A percentile compares a stretch with the other conserved stretches of the same genome.
These are phyloP conservation scores for Henricia sp. DNA, from an alignment of 53 echinoderm and acorn worm genomes.

Conservation along the genomic window DNA sequence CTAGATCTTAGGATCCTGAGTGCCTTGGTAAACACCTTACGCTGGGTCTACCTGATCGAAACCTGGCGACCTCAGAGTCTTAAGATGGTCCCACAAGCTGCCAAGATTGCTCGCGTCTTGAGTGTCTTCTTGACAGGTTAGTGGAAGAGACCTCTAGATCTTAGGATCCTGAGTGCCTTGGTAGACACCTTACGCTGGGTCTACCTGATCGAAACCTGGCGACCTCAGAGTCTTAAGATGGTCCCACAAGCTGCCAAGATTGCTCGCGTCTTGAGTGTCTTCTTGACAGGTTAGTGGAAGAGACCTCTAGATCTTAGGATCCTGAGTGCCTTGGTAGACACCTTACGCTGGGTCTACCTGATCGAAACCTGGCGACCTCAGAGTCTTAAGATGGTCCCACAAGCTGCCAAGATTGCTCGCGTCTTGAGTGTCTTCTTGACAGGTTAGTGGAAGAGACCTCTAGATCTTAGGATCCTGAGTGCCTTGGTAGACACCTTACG, in stretches of 20 bases:
- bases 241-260: constrained; percentile 89
- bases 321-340: constrained; percentile 67
- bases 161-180: constrained; percentile 68
- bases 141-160: no score
- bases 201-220: constrained; percentile 88
- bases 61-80: constrained; percentile 81
- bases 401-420: constrained; percentile 88
- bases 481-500: constrained; percentile 76
- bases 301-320: no score
- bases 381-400: constrained; percentile 66
- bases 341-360: constrained; percentile 88
- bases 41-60: constrained; percentile 89
- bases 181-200: constrained; percentile 84
- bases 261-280: constrained; percentile 84
- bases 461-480: no score
- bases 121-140: constrained; percentile 90
- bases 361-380: constrained; percentile 88
- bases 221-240: constrained; percentile 64
- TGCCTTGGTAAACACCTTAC: constrained; percentile 72
- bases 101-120: constrained; percentile 87
- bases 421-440: constrained; percentile 87
- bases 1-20: constrained; percentile 69
- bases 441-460: no score
- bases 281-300: constrained; percentile 83
- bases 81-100: constrained; percentile 73